A percentile compares a stretch with the other conserved stretches of the same genome.
Conservation (phyloP, 1,140 invertebrate species). For the Bombus cullumanus region DNA sequence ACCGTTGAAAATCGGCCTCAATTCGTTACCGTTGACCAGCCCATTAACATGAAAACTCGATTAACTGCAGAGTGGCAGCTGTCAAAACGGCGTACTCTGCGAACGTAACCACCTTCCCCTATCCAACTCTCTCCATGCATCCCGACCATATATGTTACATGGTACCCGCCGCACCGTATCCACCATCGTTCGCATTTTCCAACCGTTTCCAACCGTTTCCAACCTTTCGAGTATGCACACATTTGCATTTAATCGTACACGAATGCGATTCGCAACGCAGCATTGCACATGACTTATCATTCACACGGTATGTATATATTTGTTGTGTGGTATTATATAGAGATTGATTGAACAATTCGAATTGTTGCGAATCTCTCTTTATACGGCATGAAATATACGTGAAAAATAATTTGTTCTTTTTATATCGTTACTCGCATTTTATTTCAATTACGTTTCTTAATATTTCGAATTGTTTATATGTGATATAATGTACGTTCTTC, state of each 20-base stretch:
- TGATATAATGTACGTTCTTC: no score
- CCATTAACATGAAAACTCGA: conserved; percentile 66
- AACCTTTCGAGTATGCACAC: background rate
- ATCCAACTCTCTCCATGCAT: background rate
- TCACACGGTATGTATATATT: no score
- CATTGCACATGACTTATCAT: background rate
- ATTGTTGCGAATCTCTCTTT: background rate
- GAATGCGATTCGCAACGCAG: background rate
- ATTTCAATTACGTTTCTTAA: background rate
- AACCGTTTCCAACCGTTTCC: background rate
- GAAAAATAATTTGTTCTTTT: background rate
- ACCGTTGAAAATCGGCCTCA: conserved; percentile 46
- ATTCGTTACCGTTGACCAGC: conserved; percentile 39
- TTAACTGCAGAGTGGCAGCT: conserved; percentile 63
- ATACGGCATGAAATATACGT: background rate
- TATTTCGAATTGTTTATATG: background rate
- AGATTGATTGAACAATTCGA: background rate
- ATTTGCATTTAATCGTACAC: background rate
- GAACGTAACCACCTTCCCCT: background rate
- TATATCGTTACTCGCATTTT: background rate
- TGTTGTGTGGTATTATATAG: background rate
- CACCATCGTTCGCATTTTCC: background rate
- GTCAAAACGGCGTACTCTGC: conserved; percentile 55
- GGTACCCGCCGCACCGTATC: background rate
- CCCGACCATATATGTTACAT: conserved; percentile 39